phyloP scores from a whole-genome alignment of 2,888 invertebrate genomes.

The Trachelus iudaicus region DNA sequence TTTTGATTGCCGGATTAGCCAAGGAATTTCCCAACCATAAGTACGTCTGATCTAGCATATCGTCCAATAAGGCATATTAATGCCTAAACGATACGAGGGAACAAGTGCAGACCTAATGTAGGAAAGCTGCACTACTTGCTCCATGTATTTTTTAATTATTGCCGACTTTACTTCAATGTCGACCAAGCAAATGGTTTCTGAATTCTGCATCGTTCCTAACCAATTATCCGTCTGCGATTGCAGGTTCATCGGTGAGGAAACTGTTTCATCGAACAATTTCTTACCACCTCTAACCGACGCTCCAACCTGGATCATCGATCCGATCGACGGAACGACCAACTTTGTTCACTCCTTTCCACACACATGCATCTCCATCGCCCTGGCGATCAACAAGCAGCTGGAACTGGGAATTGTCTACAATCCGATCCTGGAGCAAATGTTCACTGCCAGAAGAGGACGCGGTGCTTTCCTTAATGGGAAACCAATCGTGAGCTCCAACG shows the following conservation, averaged over 20 bases:
- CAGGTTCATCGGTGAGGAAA: slow-evolving; percentile 88
- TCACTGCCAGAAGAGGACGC: slow-evolving; percentile 75
- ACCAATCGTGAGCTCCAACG: slow-evolving; percentile 69
- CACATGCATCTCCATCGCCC: slow-evolving; percentile 77
- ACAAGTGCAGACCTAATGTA: neutral
- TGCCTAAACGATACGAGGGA: neutral
- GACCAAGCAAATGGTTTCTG: neutral
- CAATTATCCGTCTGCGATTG: slow-evolving; percentile 3
- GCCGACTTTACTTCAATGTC: neutral
- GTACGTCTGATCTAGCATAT: slow-evolving; percentile 60
- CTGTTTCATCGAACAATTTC: slow-evolving; percentile 63
- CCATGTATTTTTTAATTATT: neutral
- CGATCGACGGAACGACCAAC: slow-evolving; percentile 90
- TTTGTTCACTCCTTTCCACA: slow-evolving; percentile 81
- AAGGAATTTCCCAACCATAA: slow-evolving; percentile 73
- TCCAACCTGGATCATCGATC: slow-evolving; percentile 89
- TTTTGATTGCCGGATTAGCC: slow-evolving; percentile 73
- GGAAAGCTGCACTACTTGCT: neutral
- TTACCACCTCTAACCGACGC: slow-evolving; percentile 75
- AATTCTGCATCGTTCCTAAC: neutral
- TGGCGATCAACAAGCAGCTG: slow-evolving; percentile 70
- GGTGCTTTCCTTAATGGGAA: slow-evolving; percentile 82
- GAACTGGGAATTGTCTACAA: slow-evolving; percentile 81
- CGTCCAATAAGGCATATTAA: neutral
- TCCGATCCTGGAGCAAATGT: slow-evolving; percentile 78